Evolutionary conservation across 1,140 invertebrate species (phyloP).

Genomic region (Pogonus chalceus): DNA sequence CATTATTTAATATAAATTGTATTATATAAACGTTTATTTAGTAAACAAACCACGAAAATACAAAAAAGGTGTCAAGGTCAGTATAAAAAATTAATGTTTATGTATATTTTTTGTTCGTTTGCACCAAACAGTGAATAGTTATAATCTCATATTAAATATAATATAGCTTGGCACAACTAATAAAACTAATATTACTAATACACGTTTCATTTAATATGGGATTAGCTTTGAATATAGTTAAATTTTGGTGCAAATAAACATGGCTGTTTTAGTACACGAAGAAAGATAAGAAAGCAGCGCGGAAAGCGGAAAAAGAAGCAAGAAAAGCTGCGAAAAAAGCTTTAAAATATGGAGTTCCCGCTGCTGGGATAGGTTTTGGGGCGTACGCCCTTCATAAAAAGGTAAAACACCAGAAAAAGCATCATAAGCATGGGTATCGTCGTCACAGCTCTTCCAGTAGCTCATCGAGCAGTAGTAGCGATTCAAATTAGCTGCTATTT

Average conservation of each 20-base stretch:
- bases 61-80: no score
- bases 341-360: neutral
- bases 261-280: neutral
- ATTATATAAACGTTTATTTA: no score
- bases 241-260: constrained; percentile 1
- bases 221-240: neutral
- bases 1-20: no score
- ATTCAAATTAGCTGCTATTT: neutral
- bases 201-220: neutral
- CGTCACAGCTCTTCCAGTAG: constrained; percentile 4
- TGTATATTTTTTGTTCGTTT: neutral
- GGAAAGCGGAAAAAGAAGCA: neutral
- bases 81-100: neutral
- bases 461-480: neutral
- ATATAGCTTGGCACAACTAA: no score
- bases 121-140: neutral
- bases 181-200: no score
- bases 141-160: no score
- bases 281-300: neutral
- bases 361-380: neutral
- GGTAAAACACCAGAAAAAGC: neutral
- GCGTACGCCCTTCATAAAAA: neutral
- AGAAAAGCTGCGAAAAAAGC: neutral
- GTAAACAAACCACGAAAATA: no score
- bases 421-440: neutral